Percentiles rank a stretch among this genome's conserved stretches.
Evolutionary conservation across 2,797 vertebrate genomes (phyloP).

Genomic region (Acipenser transmontanus): DNA sequence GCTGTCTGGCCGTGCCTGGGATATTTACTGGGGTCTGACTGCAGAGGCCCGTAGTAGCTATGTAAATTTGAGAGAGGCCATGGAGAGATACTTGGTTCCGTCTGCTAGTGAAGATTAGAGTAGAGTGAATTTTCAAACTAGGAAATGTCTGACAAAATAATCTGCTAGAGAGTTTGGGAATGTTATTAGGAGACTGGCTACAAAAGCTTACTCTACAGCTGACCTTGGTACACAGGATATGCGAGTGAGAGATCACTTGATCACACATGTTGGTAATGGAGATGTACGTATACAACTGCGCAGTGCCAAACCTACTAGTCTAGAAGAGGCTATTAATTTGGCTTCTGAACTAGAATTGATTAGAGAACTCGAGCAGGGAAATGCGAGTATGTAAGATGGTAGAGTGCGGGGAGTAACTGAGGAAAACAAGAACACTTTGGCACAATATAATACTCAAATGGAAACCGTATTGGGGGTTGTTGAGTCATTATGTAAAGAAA

Average conservation of each 20-base stretch:
- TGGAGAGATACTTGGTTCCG: not conserved
- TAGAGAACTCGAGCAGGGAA: not conserved
- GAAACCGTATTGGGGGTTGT: too few relatives aligned
- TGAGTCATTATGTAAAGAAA: too few relatives aligned
- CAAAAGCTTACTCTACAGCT: not conserved
- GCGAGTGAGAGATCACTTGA: not conserved
- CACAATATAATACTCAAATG: too few relatives aligned
- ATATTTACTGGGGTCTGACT: not conserved
- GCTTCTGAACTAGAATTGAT: slow-evolving; percentile 1
- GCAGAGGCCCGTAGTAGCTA: not conserved
- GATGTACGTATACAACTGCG: slow-evolving; percentile 1
- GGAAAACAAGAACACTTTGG: too few relatives aligned
- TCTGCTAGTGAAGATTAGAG: not conserved
- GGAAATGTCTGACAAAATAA: not conserved
- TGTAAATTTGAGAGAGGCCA: not conserved
- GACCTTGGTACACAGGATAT: not conserved
- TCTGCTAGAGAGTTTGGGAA: slow-evolving; percentile 7
- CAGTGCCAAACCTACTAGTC: not conserved
- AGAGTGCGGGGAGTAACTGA: too few relatives aligned
- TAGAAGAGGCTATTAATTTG: not conserved
- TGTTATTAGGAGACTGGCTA: not conserved
- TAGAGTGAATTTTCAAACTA: not conserved
- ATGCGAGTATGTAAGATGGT: too few relatives aligned
- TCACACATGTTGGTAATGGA: slow-evolving; percentile 1
- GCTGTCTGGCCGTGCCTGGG: not conserved